phyloP scores from a whole-genome alignment of 2,888 invertebrate genomes.

The Lepeophtheirus nordmannii region DNA sequence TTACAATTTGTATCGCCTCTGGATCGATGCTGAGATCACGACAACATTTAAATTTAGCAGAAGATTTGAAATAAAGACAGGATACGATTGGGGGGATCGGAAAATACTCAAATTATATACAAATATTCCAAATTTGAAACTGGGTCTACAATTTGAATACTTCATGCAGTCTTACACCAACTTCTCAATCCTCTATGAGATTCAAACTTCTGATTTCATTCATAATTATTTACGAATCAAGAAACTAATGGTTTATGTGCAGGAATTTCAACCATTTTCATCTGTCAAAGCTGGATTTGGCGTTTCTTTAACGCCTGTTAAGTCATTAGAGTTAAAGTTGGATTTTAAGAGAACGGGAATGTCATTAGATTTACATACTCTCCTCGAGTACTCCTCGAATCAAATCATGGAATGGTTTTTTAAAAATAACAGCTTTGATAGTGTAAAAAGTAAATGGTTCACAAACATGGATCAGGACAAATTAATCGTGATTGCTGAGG shows the following conservation, averaged over 20 bases:
- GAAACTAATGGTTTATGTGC: neutral
- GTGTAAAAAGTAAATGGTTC: neutral
- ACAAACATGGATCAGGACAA: neutral
- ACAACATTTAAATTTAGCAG: neutral
- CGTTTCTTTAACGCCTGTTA: neutral
- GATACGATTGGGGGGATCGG: neutral
- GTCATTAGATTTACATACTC: neutral
- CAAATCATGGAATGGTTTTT: neutral
- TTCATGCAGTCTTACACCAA: neutral
- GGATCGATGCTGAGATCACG: neutral
- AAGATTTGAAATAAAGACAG: neutral
- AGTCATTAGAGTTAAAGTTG: neutral
- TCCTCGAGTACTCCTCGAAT: neutral
- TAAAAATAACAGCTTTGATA: neutral
- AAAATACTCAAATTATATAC: neutral
- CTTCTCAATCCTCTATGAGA: neutral
- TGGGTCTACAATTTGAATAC: neutral
- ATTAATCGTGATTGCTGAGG: neutral
- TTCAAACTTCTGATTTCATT: neutral
- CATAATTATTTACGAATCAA: neutral
- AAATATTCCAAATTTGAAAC: neutral
- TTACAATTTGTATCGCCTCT: neutral
- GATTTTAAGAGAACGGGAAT: neutral
- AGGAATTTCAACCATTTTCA: conserved; percentile 1
- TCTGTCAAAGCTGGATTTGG: neutral